phyloP scores from a whole-genome alignment of 2,113 vertebrate species.

The Esox niger region DNA sequence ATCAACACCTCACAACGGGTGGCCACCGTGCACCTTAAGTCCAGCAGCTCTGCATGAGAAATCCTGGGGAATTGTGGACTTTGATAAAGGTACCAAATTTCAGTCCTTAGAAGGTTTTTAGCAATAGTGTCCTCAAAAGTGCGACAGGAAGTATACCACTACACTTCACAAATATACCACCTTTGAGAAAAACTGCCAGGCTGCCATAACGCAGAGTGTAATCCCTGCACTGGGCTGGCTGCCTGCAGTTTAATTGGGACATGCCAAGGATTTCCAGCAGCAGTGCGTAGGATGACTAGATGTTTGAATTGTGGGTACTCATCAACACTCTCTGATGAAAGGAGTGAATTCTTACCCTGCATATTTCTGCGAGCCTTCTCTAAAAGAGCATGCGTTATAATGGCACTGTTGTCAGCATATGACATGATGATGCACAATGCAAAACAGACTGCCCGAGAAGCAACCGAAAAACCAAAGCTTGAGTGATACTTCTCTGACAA shows the following conservation, averaged over 20 bases:
- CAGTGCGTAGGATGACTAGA: background rate
- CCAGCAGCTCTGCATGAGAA: too few species aligned
- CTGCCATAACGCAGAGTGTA: slow-evolving; percentile 25
- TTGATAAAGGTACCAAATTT: too few species aligned
- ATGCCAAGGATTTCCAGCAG: background rate
- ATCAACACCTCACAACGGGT: too few species aligned
- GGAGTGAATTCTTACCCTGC: slow-evolving; percentile 1
- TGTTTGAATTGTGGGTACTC: background rate
- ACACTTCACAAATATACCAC: slow-evolving; percentile 1
- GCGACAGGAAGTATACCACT: background rate
- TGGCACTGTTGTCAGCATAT: background rate
- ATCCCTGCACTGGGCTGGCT: slow-evolving; percentile 15
- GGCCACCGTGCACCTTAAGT: slow-evolving; percentile 12
- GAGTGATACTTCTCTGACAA: too few species aligned
- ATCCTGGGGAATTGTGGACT: too few species aligned
- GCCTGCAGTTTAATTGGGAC: slow-evolving; percentile 9
- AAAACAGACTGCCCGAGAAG: background rate
- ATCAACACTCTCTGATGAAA: background rate
- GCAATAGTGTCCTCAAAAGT: background rate
- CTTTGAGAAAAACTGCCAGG: background rate
- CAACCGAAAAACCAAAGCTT: background rate
- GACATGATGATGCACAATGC: background rate
- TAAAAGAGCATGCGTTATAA: background rate
- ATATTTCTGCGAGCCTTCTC: background rate
- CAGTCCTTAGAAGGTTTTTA: too few species aligned